These are phyloP conservation scores for Cynoglossus semilaevis DNA, from an alignment of 2,113 vertebrate genomes.

Conservation along the genomic window DNA sequence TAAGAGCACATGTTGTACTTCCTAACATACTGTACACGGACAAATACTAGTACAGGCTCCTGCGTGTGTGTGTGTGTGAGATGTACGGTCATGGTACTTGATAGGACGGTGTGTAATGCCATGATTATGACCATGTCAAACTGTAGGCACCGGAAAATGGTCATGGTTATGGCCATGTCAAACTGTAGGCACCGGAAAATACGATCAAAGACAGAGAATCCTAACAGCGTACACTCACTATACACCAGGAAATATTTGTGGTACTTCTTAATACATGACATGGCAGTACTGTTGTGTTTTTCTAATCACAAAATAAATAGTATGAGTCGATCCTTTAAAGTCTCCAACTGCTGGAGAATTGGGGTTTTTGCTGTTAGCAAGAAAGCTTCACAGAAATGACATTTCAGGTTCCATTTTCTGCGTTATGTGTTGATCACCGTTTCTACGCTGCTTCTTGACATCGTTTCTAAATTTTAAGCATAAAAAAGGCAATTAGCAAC, in stretches of 20 bases:
- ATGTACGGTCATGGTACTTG: conserved; percentile 26
- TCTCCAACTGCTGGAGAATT: too few relatives aligned
- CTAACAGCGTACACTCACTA: conserved; percentile 4
- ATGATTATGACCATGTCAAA: conserved; percentile 58
- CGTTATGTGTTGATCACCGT: too few relatives aligned
- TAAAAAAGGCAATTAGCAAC: too few relatives aligned
- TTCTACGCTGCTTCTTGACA: too few relatives aligned
- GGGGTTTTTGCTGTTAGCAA: too few relatives aligned
- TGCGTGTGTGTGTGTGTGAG: conserved; percentile 14
- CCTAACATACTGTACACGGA: not conserved
- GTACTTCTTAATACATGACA: too few relatives aligned
- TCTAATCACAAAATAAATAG: too few relatives aligned
- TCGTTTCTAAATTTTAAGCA: too few relatives aligned
- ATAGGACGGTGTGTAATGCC: conserved; percentile 32
- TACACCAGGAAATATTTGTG: not conserved
- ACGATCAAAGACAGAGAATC: conserved; percentile 19
- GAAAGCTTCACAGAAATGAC: too few relatives aligned
- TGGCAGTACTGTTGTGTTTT: too few relatives aligned
- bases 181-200: conserved; percentile 64
- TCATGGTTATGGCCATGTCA: conserved; percentile 58
- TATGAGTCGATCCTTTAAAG: too few relatives aligned
- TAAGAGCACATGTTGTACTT: not conserved
- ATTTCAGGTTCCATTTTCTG: too few relatives aligned
- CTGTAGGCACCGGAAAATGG: conserved; percentile 70
- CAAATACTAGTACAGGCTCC: conserved; percentile 1